Conservation (phyloP, 2,113 vertebrate genomes). For the Tragelaphus strepsiceros region DNA sequence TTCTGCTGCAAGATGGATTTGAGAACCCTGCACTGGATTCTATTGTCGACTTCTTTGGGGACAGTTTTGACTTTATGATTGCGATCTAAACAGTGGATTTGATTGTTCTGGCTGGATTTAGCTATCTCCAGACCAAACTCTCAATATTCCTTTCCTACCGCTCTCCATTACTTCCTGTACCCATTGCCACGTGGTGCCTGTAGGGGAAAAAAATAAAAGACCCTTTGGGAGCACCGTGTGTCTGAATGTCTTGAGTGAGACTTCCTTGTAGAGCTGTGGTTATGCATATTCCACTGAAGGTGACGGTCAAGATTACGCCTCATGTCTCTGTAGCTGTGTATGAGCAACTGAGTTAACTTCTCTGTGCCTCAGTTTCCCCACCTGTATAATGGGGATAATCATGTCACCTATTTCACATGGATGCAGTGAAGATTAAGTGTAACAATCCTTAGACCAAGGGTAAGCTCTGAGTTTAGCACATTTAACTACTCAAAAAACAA, state of each 20-base stretch:
- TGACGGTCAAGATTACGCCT: fast-evolving
- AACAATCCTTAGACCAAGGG: not conserved
- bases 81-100: not conserved
- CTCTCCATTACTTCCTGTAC: too few relatives aligned
- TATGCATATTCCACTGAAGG: not conserved
- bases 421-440: not conserved
- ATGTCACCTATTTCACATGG: not conserved
- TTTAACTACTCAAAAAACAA: not conserved
- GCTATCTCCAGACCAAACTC: not conserved
- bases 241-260: not conserved
- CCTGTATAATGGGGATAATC: not conserved
- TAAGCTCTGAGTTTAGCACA: not conserved
- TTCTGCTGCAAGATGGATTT: not conserved
- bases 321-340: not conserved
- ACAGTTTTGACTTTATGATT: not conserved
- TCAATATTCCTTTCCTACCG: not conserved
- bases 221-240: not conserved
- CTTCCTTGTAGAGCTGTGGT: not conserved
- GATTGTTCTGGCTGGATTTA: not conserved
- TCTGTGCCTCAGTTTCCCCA: not conserved
- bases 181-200: not conserved
- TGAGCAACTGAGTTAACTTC: not conserved
- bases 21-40: not conserved
- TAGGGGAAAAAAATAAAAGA: not conserved
- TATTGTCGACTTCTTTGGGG: not conserved